Evolutionary conservation across 2,888 invertebrate species (phyloP), one percentile per base, ranked within the genome.

Genomic region (Serripes groenlandicus): DNA sequence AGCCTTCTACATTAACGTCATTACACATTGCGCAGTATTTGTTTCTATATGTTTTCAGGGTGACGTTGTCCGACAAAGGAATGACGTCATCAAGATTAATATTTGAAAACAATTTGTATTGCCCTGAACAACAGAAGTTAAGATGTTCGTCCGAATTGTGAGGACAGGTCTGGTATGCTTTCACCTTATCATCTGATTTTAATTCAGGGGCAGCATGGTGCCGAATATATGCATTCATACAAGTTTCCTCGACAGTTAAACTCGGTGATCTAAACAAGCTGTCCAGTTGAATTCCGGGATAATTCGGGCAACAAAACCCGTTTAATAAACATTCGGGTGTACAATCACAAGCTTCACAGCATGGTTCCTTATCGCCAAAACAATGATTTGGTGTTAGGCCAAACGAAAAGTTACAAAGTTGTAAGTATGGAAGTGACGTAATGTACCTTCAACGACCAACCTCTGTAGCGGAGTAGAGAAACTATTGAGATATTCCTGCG

Each of bases 271-370:
- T n/a, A 3, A 11, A 7, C 58, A 58, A 23, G 3, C 2, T 23
- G 3, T 58, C 3, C 26, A 58, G 26, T 28, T n/a, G 21, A 23
- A 58, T n/a, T 23, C 15, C 26, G 2, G 21, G 9, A 58, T 58
- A 58, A 34, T 76, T 70, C 5, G 70, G 69, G 49, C 76, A 76
- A 23, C 76, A 76, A 0, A 23, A 32, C n/a, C 34, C 28, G 3
- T 60, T 28, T 21, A 49, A 4, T 3, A 70, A 11, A 49, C 76
- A 76, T 18, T 52, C 58, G 28, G 70, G 62, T 70, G n/a, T 32
- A 52, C 76, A 76, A 4, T 21, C 23, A 34, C 76, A 76, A 1
- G 9, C 4, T 1, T 49, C 32, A 34, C 76, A 76, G 26, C 76
- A 42, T 4, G 58, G 58, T 26, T 28, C 58, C 15, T 58, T 5